Conservation (phyloP, 2,113 vertebrate genomes). For the Athene cunicularia region DNA sequence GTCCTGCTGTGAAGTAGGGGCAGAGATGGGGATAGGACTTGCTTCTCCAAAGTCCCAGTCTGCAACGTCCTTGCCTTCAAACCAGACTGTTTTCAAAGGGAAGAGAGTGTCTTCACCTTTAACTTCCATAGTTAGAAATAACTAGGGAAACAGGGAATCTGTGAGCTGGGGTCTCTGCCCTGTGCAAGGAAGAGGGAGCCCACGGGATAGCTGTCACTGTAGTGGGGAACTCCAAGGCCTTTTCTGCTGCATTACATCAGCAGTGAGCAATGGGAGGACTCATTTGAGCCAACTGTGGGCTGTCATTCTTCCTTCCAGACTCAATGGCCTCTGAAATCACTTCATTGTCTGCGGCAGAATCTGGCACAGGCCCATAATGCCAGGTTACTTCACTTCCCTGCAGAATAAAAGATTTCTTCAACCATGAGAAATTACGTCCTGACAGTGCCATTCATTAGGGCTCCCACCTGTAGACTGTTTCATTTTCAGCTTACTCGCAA, state of each 20-base stretch:
- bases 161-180: neutral
- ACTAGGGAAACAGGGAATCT: neutral
- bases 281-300: constrained; percentile 1
- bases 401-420: constrained; percentile 66
- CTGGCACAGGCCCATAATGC: constrained; percentile 45
- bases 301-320: constrained; percentile 47
- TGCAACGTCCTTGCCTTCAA: neutral
- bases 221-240: neutral
- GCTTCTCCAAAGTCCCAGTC: neutral
- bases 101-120: neutral
- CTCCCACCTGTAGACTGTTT: constrained; percentile 62
- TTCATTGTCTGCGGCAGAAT: constrained; percentile 11
- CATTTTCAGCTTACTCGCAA: constrained; percentile 52
- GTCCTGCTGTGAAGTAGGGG: neutral
- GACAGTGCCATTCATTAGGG: constrained; percentile 31
- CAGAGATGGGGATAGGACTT: neutral
- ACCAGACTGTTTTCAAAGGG: neutral
- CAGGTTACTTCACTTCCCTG: constrained; percentile 64
- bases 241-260: constrained; percentile 12
- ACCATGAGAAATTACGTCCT: constrained; percentile 48
- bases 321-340: constrained; percentile 57
- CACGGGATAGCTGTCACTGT: neutral
- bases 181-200: neutral
- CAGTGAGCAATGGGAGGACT: constrained; percentile 9
- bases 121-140: neutral